Percentiles rank a stretch among this genome's conserved stretches.
Conservation (phyloP, 2,797 vertebrate species). For the Hafferia zeledoni region DNA sequence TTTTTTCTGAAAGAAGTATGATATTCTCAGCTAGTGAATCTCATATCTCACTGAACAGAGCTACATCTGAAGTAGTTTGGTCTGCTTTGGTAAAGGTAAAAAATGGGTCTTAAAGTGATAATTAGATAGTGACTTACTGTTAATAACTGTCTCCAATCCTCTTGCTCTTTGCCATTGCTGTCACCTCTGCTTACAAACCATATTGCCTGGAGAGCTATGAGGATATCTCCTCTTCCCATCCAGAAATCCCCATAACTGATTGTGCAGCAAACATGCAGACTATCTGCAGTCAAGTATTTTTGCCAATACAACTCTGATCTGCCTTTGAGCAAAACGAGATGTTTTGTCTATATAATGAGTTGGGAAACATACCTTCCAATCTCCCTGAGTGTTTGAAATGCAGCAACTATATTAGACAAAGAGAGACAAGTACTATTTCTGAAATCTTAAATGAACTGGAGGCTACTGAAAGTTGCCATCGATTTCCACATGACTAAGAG, state of each 20-base stretch:
- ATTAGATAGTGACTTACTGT: not conserved
- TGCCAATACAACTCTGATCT: not conserved
- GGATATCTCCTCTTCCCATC: not conserved
- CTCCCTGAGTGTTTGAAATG: not conserved
- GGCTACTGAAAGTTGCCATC: not conserved
- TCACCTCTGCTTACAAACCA: not conserved
- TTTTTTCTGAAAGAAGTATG: not conserved
- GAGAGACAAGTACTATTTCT: not conserved
- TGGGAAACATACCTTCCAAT: not conserved
- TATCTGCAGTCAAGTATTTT: not conserved
- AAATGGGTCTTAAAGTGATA: not conserved
- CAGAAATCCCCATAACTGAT: not conserved
- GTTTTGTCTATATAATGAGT: not conserved
- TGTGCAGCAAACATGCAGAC: not conserved
- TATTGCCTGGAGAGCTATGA: not conserved
- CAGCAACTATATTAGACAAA: not conserved
- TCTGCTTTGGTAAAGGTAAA: not conserved
- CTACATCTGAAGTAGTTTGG: not conserved
- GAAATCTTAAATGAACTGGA: not conserved
- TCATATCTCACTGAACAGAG: not conserved
- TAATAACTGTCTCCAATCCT: not conserved
- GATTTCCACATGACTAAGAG: not conserved
- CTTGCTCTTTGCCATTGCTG: not conserved
- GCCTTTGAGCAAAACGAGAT: not conserved
- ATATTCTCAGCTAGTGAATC: not conserved